These are phyloP conservation scores for Drosophila watanabei DNA, from an alignment of 1,140 invertebrate genomes.

Conservation along the genomic window DNA sequence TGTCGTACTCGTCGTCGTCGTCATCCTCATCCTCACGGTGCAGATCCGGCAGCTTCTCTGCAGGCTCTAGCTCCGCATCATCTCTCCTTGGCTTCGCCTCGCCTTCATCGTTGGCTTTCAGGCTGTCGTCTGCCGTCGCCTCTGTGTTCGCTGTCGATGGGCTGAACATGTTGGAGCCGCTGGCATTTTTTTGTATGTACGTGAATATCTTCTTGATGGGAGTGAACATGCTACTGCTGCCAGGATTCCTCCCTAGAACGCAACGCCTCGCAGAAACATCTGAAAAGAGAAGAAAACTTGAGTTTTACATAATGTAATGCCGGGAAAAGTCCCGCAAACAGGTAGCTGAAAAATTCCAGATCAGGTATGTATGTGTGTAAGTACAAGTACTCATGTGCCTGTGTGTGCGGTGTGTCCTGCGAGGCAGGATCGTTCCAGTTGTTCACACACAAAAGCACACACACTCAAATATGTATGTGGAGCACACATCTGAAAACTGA, in stretches of 20 bases:
- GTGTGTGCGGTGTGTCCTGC: slow-evolving; percentile 19
- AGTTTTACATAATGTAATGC: slow-evolving; percentile 25
- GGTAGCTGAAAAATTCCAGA: slow-evolving; percentile 29
- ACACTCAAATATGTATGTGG: slow-evolving; percentile 1
- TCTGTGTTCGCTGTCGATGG: slow-evolving; percentile 26
- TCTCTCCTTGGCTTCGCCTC: background rate
- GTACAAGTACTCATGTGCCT: slow-evolving; percentile 4
- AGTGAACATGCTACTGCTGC: slow-evolving; percentile 73
- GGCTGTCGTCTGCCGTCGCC: background rate
- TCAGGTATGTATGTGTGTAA: slow-evolving; percentile 22
- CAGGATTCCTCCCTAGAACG: slow-evolving; percentile 5
- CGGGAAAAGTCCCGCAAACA: slow-evolving; percentile 1
- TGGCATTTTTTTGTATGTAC: slow-evolving; percentile 85
- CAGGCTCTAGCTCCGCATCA: slow-evolving; percentile 5
- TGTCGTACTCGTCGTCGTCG: slow-evolving; percentile 62
- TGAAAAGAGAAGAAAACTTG: slow-evolving; percentile 7
- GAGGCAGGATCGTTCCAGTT: slow-evolving; percentile 23
- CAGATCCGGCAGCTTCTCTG: background rate
- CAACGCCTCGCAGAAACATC: slow-evolving; percentile 39
- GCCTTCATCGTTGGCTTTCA: slow-evolving; percentile 30
- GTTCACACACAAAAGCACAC: slow-evolving; percentile 7
- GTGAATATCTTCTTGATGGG: slow-evolving; percentile 84
- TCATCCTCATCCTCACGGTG: slow-evolving; percentile 25
- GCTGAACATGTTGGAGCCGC: slow-evolving; percentile 75
- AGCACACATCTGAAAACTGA: slow-evolving; percentile 17